Base-by-base conservation (phyloP, 2,113 vertebrate genomes). In the Agelaius tricolor region DNA sequence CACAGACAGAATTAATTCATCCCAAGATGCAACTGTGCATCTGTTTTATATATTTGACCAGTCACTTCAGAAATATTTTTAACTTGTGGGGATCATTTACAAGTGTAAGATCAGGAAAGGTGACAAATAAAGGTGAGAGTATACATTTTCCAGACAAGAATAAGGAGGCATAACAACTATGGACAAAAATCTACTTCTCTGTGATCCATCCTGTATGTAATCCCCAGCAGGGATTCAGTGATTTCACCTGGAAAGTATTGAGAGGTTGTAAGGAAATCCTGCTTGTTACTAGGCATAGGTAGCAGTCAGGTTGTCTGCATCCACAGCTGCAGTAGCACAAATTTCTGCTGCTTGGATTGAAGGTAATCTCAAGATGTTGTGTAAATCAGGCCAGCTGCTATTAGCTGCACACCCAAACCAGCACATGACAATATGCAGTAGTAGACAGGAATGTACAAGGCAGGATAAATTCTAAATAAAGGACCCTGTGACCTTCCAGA, bases 11-110 rank as follows among this genome's bases (percentile, higher is more conserved):
- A 93, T 89, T 97, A 94, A 97, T 97, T 89, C 93, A 96, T 95
- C 96, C 96, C 92, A 85, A 86, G 81, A 83, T 95, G 83, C 55
- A 81, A 72, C 8, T 37, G 30, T 87, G 74, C 95, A 94, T 97
- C 97, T 97, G 96, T 96, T 97, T 96, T 97, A 96, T 96, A 84
- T 96, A 96, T 97, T 59, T 97, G 72, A 95, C 94, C 88, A 94
- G 92, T 96, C 96, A 95, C 89, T 93, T 81, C 85, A 95, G 95
- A 90, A 96, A 95, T 94, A 95, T 77, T 97, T 96, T 94, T 88
- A 94, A 88, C 95, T 97, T 85, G 67, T 82, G 89, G 89, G 89
- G 71, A 96, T 83, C 92, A 72, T 80, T 97, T 93, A 93, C 74
- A 95, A 97, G 92, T 83, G 77, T 87, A 91, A 89, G 87, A 91